These are phyloP conservation scores for Heteromyza rotundicornis DNA, from an alignment of 2,888 invertebrate species.

Conservation along the genomic window DNA sequence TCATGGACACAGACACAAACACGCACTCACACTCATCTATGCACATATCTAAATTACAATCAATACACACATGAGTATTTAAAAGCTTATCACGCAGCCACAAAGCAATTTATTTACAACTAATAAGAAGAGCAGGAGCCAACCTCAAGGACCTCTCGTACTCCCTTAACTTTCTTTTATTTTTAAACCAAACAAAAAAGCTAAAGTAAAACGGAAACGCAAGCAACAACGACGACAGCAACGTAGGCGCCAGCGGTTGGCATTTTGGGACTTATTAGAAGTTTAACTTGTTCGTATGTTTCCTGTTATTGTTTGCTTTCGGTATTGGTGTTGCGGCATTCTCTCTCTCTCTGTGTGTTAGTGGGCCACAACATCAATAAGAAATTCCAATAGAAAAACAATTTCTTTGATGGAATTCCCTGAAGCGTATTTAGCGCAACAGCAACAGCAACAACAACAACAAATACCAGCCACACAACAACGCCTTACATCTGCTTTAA, in stretches of 20 bases:
- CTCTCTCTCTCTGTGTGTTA: not conserved
- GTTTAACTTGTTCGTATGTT: not conserved
- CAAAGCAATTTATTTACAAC: slow-evolving; percentile 7
- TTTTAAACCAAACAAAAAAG: too few relatives aligned
- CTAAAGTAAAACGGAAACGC: too few relatives aligned
- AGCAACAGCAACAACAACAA: not conserved
- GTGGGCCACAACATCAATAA: not conserved
- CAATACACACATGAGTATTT: slow-evolving; percentile 1
- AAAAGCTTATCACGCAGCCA: slow-evolving; percentile 2
- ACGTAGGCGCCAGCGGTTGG: not conserved
- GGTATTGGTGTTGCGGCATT: not conserved
- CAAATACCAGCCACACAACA: too few relatives aligned
- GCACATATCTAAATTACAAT: too few relatives aligned
- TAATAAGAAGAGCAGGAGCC: not conserved
- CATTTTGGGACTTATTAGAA: not conserved
- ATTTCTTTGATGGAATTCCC: slow-evolving; percentile 34
- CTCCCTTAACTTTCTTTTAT: not conserved
- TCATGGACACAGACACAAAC: not conserved
- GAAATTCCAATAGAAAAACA: slow-evolving; percentile 19
- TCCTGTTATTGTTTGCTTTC: not conserved
- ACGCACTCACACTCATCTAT: not conserved
- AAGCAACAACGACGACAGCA: not conserved
- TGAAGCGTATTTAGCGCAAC: slow-evolving; percentile 10
- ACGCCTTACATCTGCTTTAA: not conserved
- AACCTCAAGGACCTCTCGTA: not conserved